Conservation (phyloP, 2,888 invertebrate species). For the Clepsis dumicolana region DNA sequence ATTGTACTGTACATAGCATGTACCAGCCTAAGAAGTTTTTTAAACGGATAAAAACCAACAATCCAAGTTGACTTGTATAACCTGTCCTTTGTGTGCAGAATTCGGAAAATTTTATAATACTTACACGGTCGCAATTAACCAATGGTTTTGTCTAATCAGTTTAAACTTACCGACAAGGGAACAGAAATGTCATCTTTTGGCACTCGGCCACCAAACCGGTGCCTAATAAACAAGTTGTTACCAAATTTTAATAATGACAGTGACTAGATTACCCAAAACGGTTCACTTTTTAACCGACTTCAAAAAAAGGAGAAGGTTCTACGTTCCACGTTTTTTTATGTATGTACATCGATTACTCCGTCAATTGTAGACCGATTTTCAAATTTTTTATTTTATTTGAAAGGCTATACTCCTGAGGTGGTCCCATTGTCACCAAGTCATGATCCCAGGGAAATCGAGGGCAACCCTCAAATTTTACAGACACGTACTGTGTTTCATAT, state of each 20-base stretch:
- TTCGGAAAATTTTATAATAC: not conserved
- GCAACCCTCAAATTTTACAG: too few species aligned
- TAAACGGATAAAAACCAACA: not conserved
- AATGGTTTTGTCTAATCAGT: constrained; percentile 29
- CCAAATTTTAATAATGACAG: constrained; percentile 63
- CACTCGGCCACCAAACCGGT: constrained; percentile 58
- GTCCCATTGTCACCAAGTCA: too few species aligned
- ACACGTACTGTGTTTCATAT: too few species aligned
- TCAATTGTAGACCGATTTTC: too few species aligned
- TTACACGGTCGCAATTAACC: constrained; percentile 17
- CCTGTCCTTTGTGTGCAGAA: not conserved
- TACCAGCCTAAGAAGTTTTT: not conserved
- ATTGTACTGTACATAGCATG: not conserved
- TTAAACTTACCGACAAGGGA: constrained; percentile 46
- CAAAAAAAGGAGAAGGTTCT: too few species aligned
- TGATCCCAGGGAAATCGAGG: too few species aligned
- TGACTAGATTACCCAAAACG: constrained; percentile 50
- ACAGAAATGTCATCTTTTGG: constrained; percentile 64
- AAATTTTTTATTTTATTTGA: too few species aligned
- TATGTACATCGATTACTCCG: too few species aligned
- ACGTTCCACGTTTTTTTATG: too few species aligned
- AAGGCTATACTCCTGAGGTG: too few species aligned
- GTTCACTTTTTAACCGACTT: constrained; percentile 15
- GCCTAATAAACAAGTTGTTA: constrained; percentile 76
- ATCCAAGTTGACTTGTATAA: not conserved